Conservation (phyloP, 2,888 invertebrate species). For the Rotaria magnacalcarata region DNA sequence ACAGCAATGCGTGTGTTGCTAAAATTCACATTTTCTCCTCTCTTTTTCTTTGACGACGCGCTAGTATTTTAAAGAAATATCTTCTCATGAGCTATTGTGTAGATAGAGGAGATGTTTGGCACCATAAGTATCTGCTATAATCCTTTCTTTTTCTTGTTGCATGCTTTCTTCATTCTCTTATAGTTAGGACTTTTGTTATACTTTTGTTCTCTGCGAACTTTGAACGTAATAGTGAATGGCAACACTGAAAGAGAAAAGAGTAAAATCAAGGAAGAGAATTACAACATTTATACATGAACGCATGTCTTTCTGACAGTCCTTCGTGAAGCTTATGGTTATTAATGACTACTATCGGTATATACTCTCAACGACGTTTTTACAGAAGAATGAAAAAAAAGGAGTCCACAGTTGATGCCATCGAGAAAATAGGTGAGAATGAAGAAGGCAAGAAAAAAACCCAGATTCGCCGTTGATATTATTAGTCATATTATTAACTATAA, state of each 20-base stretch:
- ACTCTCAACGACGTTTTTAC: background rate
- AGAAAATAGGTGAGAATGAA: background rate
- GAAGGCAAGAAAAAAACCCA: background rate
- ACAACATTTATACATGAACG: background rate
- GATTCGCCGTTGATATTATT: background rate
- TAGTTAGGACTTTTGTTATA: background rate
- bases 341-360: background rate
- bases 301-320: background rate
- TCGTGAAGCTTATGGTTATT: background rate
- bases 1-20: background rate
- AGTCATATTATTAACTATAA: background rate
- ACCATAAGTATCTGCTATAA: background rate
- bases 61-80: background rate
- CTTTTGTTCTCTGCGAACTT: background rate
- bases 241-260: background rate
- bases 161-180: background rate
- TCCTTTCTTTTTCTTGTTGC: background rate
- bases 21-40: background rate
- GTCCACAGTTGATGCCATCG: background rate
- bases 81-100: background rate
- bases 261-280: background rate
- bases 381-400: background rate
- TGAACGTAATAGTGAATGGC: background rate
- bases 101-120: background rate
- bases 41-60: background rate